phyloP scores from a whole-genome alignment of 1,140 invertebrate species.

The Homarus americanus region DNA sequence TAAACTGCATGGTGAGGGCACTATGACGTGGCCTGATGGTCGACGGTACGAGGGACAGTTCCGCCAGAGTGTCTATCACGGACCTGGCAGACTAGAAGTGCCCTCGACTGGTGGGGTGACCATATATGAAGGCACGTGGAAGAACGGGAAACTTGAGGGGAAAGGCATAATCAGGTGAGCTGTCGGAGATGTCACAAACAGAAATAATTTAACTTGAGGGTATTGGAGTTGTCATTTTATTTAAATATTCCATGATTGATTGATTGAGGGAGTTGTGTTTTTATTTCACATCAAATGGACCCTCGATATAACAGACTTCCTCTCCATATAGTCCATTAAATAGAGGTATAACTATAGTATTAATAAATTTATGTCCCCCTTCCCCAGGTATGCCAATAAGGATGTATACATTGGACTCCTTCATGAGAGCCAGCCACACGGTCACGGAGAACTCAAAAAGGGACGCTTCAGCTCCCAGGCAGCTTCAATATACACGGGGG shows the following conservation, averaged over 20 bases:
- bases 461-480: constrained; percentile 61
- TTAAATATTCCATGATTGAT: too few species aligned
- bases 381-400: constrained; percentile 49
- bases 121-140: constrained; percentile 52
- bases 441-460: constrained; percentile 55
- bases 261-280: too few species aligned
- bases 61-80: constrained; percentile 56
- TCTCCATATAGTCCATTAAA: too few species aligned
- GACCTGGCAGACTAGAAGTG: constrained; percentile 30
- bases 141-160: constrained; percentile 53
- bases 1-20: constrained; percentile 50
- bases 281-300: too few species aligned
- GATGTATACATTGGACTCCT: constrained; percentile 55
- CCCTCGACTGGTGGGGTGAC: background rate
- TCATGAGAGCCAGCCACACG: constrained; percentile 42
- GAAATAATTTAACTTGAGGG: too few species aligned
- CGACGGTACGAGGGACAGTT: constrained; percentile 54
- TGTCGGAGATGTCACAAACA: too few species aligned
- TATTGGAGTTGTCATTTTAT: too few species aligned
- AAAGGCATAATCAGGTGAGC: constrained; percentile 55
- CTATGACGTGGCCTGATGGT: constrained; percentile 40
- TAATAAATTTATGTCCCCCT: background rate
- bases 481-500: constrained; percentile 60
- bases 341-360: too few species aligned
- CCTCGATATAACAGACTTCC: too few species aligned